phyloP scores from a whole-genome alignment of 2,113 vertebrate species.

The Chaetodon trifascialis region DNA sequence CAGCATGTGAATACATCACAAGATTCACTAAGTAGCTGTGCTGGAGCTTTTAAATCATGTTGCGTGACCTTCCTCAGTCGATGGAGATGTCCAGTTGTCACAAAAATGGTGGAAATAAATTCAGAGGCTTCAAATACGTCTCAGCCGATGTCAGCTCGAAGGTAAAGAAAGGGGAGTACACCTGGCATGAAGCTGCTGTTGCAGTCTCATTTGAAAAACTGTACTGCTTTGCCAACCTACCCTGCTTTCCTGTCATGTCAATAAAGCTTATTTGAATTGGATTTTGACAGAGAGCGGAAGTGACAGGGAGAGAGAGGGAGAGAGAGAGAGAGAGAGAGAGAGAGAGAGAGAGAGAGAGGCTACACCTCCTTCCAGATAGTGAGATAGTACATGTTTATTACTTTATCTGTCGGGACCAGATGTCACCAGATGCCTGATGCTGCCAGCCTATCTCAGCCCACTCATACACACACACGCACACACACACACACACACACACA shows the following conservation, averaged over 20 bases:
- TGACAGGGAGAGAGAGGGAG: constrained; percentile 39
- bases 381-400: constrained; percentile 73
- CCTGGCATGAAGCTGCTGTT: background rate
- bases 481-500: constrained; percentile 25
- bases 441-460: constrained; percentile 61
- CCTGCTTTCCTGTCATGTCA: constrained; percentile 35
- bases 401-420: constrained; percentile 81
- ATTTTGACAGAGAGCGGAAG: constrained; percentile 34
- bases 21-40: background rate
- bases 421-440: constrained; percentile 75
- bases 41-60: background rate
- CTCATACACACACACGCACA: constrained; percentile 27
- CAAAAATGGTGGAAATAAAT: background rate
- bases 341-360: constrained; percentile 32
- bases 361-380: constrained; percentile 58
- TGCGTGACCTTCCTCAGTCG: background rate
- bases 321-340: constrained; percentile 33
- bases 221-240: constrained; percentile 8
- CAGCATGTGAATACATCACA: background rate
- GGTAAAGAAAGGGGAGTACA: background rate
- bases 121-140: background rate
- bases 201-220: constrained; percentile 1
- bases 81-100: background rate
- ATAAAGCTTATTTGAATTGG: constrained; percentile 37
- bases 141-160: background rate